These are phyloP conservation scores for Cerastis leucographa DNA, from an alignment of 2,888 invertebrate genomes.

Conservation along the genomic window DNA sequence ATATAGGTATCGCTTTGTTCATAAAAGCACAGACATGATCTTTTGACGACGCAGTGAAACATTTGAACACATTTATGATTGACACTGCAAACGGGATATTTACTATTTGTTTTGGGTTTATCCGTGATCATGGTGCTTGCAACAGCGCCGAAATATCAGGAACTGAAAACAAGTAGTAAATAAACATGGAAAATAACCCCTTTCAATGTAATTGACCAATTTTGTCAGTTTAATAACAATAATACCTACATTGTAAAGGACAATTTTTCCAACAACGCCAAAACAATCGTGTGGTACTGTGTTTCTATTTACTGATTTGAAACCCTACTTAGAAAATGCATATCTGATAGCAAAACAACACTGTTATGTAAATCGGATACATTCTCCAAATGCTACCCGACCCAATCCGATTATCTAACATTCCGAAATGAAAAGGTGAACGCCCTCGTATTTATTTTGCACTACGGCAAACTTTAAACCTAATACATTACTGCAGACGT, in stretches of 20 bases:
- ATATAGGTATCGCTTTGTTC: not conserved
- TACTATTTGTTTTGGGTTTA: too few species aligned
- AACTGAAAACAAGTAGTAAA: too few species aligned
- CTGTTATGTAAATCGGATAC: not conserved
- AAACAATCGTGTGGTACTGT: not conserved
- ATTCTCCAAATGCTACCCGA: not conserved
- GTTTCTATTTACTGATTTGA: not conserved
- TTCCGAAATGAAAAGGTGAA: slow-evolving; percentile 43
- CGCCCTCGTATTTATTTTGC: slow-evolving; percentile 44
- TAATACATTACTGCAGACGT: slow-evolving; percentile 47
- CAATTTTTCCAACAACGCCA: not conserved
- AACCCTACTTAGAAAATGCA: not conserved
- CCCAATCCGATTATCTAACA: slow-evolving; percentile 27
- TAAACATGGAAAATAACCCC: too few species aligned
- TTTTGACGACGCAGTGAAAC: not conserved
- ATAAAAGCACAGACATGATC: not conserved
- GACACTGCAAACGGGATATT: too few species aligned
- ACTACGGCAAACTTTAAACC: slow-evolving; percentile 51
- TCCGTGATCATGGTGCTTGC: too few species aligned
- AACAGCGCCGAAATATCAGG: too few species aligned
- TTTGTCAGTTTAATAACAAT: too few species aligned
- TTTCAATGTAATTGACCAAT: too few species aligned
- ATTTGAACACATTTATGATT: not conserved
- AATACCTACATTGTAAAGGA: too few species aligned
- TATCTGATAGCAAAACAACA: not conserved